Percentiles rank a stretch among this genome's conserved stretches.
Evolutionary conservation across 2,113 vertebrate species (phyloP).

Genomic region (Chitala chitala): DNA sequence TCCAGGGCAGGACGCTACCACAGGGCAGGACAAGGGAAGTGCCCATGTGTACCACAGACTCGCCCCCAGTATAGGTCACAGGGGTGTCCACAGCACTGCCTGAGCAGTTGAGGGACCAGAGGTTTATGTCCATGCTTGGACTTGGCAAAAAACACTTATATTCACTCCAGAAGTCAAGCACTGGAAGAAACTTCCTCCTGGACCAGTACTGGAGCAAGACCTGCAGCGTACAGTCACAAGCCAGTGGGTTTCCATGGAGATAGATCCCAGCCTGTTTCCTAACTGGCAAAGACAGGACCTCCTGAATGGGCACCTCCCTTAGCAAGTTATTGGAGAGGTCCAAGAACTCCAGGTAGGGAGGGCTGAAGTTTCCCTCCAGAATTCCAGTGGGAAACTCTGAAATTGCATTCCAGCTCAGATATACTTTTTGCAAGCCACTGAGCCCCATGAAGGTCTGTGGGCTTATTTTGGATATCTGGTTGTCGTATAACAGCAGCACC

Average conservation of each 20-base stretch:
- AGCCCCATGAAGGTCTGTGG: slow-evolving; percentile 62
- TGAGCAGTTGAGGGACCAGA: slow-evolving; percentile 58
- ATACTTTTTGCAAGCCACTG: slow-evolving; percentile 64
- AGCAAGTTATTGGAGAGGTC: slow-evolving; percentile 74
- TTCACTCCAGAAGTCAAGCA: slow-evolving; percentile 67
- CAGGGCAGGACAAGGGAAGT: slow-evolving; percentile 67
- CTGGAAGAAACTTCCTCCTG: slow-evolving; percentile 66
- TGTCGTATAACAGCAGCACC: slow-evolving; percentile 73
- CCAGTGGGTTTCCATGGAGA: slow-evolving; percentile 75
- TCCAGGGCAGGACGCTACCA: slow-evolving; percentile 51
- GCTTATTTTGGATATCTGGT: slow-evolving; percentile 62
- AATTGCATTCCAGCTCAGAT: slow-evolving; percentile 70
- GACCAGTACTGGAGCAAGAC: slow-evolving; percentile 73
- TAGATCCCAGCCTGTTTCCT: slow-evolving; percentile 64
- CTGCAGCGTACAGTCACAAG: slow-evolving; percentile 67
- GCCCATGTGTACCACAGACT: slow-evolving; percentile 62
- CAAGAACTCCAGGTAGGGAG: slow-evolving; percentile 63
- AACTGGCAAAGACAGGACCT: slow-evolving; percentile 59
- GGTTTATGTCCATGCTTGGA: slow-evolving; percentile 38
- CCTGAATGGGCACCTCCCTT: slow-evolving; percentile 59
- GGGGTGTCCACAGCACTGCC: slow-evolving; percentile 49
- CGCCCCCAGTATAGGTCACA: slow-evolving; percentile 51
- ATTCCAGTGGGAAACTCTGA: slow-evolving; percentile 62
- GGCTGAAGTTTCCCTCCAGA: slow-evolving; percentile 56
- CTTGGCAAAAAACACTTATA: slow-evolving; percentile 56